Conservation (phyloP, 2,888 invertebrate species). For the Schizaphis graminum region DNA sequence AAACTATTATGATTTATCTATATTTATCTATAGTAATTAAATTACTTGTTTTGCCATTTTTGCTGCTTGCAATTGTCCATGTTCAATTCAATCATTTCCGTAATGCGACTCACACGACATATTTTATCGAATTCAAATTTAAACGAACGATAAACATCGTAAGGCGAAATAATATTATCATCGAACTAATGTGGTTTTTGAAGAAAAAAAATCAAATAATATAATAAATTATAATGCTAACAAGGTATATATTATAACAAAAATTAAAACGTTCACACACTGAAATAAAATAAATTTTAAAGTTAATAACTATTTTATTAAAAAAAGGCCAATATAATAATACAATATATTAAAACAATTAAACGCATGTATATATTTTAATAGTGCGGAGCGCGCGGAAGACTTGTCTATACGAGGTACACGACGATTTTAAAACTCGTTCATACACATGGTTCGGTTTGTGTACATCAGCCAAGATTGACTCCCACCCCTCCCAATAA, state of each 20-base stretch:
- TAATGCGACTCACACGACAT: neutral
- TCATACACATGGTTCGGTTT: constrained; percentile 61
- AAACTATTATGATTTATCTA: neutral
- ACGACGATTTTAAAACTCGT: constrained; percentile 64
- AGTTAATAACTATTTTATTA: neutral
- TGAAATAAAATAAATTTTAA: neutral
- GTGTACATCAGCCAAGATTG: constrained; percentile 64
- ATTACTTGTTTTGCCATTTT: constrained; percentile 45
- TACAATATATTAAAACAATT: neutral
- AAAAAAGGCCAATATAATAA: neutral
- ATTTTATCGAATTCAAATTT: neutral
- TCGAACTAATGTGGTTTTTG: neutral
- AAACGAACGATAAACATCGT: neutral
- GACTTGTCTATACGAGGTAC: constrained; percentile 58
- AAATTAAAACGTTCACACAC: neutral
- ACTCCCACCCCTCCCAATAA: constrained; percentile 45
- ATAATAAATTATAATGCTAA: neutral
- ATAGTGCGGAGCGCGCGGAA: neutral
- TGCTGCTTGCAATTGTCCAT: constrained; percentile 32
- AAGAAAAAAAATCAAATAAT: neutral
- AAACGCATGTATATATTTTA: neutral
- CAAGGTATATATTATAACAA: no score
- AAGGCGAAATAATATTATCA: neutral
- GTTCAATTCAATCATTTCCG: neutral
- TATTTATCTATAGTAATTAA: neutral